Evolutionary conservation across 2,888 invertebrate genomes (phyloP), one percentile per base, ranked within the genome.

Genomic region (Poecilus cupreus): DNA sequence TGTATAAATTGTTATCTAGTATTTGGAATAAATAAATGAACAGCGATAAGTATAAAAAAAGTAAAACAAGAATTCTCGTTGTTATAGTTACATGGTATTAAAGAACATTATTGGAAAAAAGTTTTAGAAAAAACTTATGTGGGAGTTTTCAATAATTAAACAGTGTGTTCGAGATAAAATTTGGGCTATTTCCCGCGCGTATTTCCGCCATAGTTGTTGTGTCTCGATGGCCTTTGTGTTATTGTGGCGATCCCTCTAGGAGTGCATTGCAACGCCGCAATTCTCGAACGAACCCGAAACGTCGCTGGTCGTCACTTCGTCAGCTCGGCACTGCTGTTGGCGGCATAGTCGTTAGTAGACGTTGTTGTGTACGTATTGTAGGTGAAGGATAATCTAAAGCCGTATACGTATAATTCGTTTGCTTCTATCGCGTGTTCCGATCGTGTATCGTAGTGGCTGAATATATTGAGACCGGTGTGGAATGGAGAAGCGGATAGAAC

Each of bases 401-500:
- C 72, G 81, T 81, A 46, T 81, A 54, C 54, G 80, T 80, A 75
- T 60, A 75, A 81, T 64, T 75, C 81, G 81, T 74, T 72, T 13
- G 75, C 49, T 80, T 74, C 24, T 81, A 46, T 81, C 75, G 79
- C 37, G 79, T 79, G 79, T 79, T 79, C 18, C 20, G 8, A 32
- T 37, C 70, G 81, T 64, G 60, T 81, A 46, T 60, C 81, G 81
- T 81, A 60, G 81, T 75, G 81, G 81, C 81, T 75, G 75, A 75
- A 60, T 74, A 60, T 75, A 75, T 75, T 64, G 75, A 81, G 26
- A 81, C 81, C 81, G 81, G 81, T 81, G 81, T 84, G 85, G 84
- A 85, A 98, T 98, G 97, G 97, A 97, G 92, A 97, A 97, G 90
- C 94, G 98, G 91, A 95, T 98, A 92, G 96, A 96, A 89, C 92